Evolutionary conservation across 2,113 vertebrate genomes (phyloP).

Genomic region (Silurus asotus): DNA sequence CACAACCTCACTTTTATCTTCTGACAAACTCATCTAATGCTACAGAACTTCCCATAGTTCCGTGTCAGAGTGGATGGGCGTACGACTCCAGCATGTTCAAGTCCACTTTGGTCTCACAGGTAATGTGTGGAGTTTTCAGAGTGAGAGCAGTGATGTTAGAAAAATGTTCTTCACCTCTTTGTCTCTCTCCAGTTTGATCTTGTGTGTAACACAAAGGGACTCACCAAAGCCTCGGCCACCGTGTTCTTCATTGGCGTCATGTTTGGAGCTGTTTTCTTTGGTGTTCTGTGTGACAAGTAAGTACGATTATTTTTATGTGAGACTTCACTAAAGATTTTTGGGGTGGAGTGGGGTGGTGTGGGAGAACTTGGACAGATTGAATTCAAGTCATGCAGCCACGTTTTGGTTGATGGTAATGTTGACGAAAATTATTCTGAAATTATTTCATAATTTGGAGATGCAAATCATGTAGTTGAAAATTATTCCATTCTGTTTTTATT

Average conservation of each 20-base stretch:
- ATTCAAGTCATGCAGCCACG: too few species aligned
- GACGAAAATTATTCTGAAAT: too few species aligned
- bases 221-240: slow-evolving; percentile 80
- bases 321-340: background rate
- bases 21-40: slow-evolving; percentile 69
- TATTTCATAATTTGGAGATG: too few species aligned
- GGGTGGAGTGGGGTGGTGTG: too few species aligned
- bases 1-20: slow-evolving; percentile 71
- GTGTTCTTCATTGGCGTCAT: slow-evolving; percentile 85
- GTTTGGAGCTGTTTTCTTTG: slow-evolving; percentile 78
- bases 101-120: slow-evolving; percentile 85
- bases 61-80: slow-evolving; percentile 84
- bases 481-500: too few species aligned
- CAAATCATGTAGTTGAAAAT: too few species aligned
- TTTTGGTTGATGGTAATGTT: too few species aligned
- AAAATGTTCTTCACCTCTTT: background rate
- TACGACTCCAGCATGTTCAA: slow-evolving; percentile 82
- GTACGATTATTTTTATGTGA: background rate
- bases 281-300: slow-evolving; percentile 85
- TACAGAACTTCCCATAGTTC: slow-evolving; percentile 54
- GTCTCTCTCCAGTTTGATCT: slow-evolving; percentile 82
- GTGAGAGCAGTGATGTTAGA: background rate
- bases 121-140: slow-evolving; percentile 54
- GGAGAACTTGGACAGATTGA: too few species aligned
- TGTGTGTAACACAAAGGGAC: slow-evolving; percentile 80